phyloP scores from a whole-genome alignment of 2,797 vertebrate species.

The Chrysocyon brachyurus region DNA sequence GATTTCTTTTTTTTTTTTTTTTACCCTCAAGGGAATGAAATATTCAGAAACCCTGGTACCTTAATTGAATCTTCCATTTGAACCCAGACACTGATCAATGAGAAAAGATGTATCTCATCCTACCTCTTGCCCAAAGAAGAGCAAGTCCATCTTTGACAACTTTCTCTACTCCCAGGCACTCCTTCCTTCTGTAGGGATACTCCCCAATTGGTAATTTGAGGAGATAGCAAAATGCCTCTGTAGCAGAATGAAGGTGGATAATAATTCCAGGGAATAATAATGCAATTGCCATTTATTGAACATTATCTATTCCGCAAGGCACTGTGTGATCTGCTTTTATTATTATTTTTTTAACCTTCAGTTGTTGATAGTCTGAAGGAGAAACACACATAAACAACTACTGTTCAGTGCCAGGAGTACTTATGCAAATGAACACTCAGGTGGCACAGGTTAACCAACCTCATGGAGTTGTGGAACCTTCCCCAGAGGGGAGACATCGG shows the following conservation, averaged over 20 bases:
- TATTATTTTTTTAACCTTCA: background rate
- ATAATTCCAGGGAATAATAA: background rate
- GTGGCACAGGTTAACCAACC: too few species aligned
- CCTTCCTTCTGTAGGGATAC: background rate
- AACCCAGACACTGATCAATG: background rate
- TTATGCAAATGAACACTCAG: background rate
- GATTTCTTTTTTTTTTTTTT: background rate
- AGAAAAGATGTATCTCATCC: background rate
- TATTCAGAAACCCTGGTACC: background rate
- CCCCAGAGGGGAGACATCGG: background rate
- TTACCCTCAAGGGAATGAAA: background rate
- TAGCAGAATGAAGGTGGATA: background rate
- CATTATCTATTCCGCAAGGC: background rate
- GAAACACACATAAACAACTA: background rate
- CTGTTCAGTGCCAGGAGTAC: background rate
- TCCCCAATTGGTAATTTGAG: background rate
- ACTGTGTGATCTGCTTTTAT: background rate
- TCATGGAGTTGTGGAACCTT: background rate
- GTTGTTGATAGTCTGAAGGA: background rate
- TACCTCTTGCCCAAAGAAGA: conserved; percentile 19
- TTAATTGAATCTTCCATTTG: conserved; percentile 1
- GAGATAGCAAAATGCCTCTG: background rate
- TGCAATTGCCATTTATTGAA: background rate
- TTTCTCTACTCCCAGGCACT: background rate
- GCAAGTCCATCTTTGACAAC: background rate